Evolutionary conservation across 2,797 vertebrate genomes (phyloP).

Genomic region (Streptopelia turtur): DNA sequence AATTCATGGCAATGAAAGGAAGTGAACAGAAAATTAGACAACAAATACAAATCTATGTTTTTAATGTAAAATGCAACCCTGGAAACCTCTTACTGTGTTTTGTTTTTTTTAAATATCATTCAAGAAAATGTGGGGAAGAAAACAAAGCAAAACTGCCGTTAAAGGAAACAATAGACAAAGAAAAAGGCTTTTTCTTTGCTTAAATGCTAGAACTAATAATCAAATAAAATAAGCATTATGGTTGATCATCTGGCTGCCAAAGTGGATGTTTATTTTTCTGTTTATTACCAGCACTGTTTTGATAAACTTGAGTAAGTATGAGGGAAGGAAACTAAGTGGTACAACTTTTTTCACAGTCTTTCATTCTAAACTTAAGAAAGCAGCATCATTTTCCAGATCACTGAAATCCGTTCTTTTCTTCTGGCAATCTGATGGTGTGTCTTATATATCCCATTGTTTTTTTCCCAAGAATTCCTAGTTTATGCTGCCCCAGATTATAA

Average conservation of each 20-base stretch:
- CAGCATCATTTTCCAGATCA: neutral
- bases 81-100: neutral
- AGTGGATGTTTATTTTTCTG: neutral
- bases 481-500: neutral
- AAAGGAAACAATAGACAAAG: neutral
- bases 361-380: neutral
- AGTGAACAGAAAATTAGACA: constrained; percentile 15
- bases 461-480: neutral
- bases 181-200: neutral
- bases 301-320: neutral
- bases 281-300: neutral
- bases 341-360: neutral
- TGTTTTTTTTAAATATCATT: neutral
- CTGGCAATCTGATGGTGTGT: neutral
- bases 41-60: constrained; percentile 35
- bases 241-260: constrained; percentile 8
- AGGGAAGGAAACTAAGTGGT: neutral
- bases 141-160: neutral
- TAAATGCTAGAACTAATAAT: constrained; percentile 19
- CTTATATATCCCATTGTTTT: neutral
- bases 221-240: constrained; percentile 3
- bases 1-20: constrained; percentile 13
- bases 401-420: neutral
- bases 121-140: neutral
- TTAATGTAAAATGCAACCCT: constrained; percentile 38